phyloP scores from a whole-genome alignment of 2,113 vertebrate species.

The Trogon surrucura region DNA sequence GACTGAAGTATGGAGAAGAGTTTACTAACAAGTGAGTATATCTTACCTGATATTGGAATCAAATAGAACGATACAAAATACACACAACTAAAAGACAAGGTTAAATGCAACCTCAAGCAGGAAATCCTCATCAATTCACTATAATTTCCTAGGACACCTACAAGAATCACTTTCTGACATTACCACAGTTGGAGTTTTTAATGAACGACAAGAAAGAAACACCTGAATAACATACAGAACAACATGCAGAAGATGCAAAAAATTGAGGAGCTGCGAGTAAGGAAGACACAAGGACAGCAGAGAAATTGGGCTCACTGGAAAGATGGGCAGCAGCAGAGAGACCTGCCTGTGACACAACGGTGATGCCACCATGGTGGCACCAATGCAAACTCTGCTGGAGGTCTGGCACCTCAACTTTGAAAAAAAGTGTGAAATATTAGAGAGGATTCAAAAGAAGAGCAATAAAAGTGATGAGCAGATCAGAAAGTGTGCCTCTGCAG shows the following conservation, averaged over 20 bases:
- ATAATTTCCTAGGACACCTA: not conserved
- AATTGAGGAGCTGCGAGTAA: rapidly evolving
- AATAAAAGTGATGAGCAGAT: not conserved
- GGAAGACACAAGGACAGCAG: not conserved
- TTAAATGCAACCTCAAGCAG: not conserved
- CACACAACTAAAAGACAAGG: not conserved
- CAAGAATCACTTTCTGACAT: not conserved
- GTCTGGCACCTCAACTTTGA: rapidly evolving
- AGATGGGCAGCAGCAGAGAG: not conserved
- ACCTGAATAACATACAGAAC: not conserved
- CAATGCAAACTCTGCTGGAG: not conserved
- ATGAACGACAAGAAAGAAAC: not conserved
- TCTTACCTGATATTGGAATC: not conserved
- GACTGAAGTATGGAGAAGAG: not conserved
- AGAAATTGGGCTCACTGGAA: not conserved
- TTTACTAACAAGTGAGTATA: not conserved
- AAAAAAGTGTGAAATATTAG: not conserved
- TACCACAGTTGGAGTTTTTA: not conserved
- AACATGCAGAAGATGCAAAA: not conserved
- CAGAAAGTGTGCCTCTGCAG: not conserved
- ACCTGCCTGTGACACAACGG: not conserved
- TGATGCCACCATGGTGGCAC: not conserved
- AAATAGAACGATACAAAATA: not conserved
- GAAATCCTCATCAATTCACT: not conserved
- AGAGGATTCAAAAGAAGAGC: not conserved